Conservation (phyloP, 1,140 invertebrate genomes). For the Camponotus floridanus region DNA sequence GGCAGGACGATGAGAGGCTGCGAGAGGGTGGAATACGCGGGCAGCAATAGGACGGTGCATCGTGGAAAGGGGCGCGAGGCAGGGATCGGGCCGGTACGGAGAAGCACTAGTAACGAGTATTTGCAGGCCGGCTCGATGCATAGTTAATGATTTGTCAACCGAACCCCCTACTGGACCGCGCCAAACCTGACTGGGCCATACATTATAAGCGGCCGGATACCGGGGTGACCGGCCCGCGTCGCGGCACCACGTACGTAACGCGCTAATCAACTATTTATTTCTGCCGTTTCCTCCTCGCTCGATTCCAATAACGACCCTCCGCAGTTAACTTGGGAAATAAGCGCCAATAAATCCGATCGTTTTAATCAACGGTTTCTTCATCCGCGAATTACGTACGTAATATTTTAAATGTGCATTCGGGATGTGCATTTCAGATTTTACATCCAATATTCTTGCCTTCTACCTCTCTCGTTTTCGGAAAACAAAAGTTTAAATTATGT, state of each 20-base stretch:
- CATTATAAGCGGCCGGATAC: slow-evolving; percentile 83
- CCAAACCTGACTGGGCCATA: slow-evolving; percentile 83
- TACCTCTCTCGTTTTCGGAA: neutral
- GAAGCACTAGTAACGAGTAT: slow-evolving; percentile 86
- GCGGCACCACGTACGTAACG: slow-evolving; percentile 37
- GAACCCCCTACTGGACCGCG: slow-evolving; percentile 78
- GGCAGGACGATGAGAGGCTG: slow-evolving; percentile 31
- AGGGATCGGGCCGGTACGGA: slow-evolving; percentile 72
- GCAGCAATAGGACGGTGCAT: slow-evolving; percentile 56
- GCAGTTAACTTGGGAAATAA: neutral
- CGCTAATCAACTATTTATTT: slow-evolving; percentile 60
- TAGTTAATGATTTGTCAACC: slow-evolving; percentile 87
- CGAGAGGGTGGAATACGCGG: slow-evolving; percentile 18
- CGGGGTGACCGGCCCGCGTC: slow-evolving; percentile 70
- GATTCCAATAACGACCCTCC: neutral
- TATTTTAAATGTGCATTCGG: neutral
- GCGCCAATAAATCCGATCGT: neutral
- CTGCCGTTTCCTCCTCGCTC: slow-evolving; percentile 36
- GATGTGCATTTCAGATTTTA: neutral
- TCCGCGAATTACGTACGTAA: neutral
- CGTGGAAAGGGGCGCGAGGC: slow-evolving; percentile 62
- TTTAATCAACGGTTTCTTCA: slow-evolving; percentile 12
- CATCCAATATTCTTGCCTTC: neutral
- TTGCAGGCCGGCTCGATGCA: slow-evolving; percentile 86
- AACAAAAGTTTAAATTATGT: neutral